Base-by-base conservation (phyloP, 2,888 invertebrate genomes). In the Nysson spinosus region DNA sequence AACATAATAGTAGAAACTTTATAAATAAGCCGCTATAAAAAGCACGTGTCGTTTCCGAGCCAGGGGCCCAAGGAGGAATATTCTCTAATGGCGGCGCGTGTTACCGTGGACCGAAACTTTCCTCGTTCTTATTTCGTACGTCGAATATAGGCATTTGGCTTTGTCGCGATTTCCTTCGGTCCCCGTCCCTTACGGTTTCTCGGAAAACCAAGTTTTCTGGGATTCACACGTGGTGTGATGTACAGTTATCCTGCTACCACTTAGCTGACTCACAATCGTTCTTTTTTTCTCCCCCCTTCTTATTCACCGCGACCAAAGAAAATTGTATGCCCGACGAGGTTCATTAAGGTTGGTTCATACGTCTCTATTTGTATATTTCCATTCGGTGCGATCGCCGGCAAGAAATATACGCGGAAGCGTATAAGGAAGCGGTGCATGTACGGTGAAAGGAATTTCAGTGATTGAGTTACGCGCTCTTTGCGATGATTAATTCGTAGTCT, bases 261-360 rank as follows among this genome's bases (percentile, higher is more conserved):
- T 34, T 12, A 43, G 50, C 37, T 52, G 51, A 68, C 19, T 68
- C 58, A 52, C 22, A 30, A 16, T 17, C 28, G 17, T 11, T 30
- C 39, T 51, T 49, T 47, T 17, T 20, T 11, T n/a, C n/a, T n/a
- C n/a, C n/a, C n/a, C n/a, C n/a, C n/a, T n/a, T n/a, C n/a, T n/a
- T n/a, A n/a, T n/a, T n/a, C n/a, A n/a, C n/a, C n/a, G n/a, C n/a
- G n/a, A 17, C 44, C 12, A 28, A 19, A 22, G 22, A 32, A 40
- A 55, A 63, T 37, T 17, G 26, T 7, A 7, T 11, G 24, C 34
- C 22, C 22, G 44, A n/a, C n/a, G 24, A 39, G 37, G 57, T 71
- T 71, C 47, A 44, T 71, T 50, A 37, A 22, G 11, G 6, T 12
- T 14, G 40, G 7, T n/a, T 24, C 11, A 24, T 19, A 57, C 47